A percentile compares a stretch with the other conserved stretches of the same genome.
Evolutionary conservation across 1,140 invertebrate species (phyloP).

Genomic region (Delia radicum): DNA sequence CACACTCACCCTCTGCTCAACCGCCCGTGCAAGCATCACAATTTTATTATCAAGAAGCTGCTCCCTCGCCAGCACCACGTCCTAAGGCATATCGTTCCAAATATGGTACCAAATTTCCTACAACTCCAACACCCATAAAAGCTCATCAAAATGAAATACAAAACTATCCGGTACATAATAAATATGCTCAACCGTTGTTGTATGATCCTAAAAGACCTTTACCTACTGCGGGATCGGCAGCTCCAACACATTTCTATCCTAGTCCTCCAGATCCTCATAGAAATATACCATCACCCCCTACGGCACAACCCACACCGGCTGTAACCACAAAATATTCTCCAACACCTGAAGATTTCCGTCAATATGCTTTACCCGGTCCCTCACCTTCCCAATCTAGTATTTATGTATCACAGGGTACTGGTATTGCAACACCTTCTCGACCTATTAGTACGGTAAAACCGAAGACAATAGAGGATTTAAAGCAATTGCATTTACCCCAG

Average conservation of each 20-base stretch:
- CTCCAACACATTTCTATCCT: constrained; percentile 41
- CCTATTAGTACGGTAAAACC: constrained; percentile 33
- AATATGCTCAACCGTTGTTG: constrained; percentile 26
- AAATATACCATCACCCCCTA: constrained; percentile 22
- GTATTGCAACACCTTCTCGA: constrained; percentile 45
- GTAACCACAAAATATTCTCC: constrained; percentile 33
- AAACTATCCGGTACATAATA: constrained; percentile 15
- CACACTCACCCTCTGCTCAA: constrained; percentile 31
- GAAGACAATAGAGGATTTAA: constrained; percentile 46
- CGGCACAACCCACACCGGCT: constrained; percentile 1
- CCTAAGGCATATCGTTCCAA: constrained; percentile 40
- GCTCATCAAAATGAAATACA: constrained; percentile 36
- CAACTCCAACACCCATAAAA: constrained; percentile 34
- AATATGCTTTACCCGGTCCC: constrained; percentile 29
- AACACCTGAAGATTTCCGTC: constrained; percentile 37
- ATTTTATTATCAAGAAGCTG: constrained; percentile 48
- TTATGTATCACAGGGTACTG: constrained; percentile 51
- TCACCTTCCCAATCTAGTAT: constrained; percentile 51
- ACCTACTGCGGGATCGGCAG: not conserved
- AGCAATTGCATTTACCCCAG: constrained; percentile 47
- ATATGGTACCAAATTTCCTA: constrained; percentile 37
- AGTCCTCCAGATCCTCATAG: constrained; percentile 46
- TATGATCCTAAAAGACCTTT: constrained; percentile 42
- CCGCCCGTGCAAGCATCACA: constrained; percentile 43
- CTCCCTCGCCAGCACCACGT: constrained; percentile 36